Evolutionary conservation across 2,888 invertebrate genomes (phyloP).

Genomic region (Camptogramma bilineatum): DNA sequence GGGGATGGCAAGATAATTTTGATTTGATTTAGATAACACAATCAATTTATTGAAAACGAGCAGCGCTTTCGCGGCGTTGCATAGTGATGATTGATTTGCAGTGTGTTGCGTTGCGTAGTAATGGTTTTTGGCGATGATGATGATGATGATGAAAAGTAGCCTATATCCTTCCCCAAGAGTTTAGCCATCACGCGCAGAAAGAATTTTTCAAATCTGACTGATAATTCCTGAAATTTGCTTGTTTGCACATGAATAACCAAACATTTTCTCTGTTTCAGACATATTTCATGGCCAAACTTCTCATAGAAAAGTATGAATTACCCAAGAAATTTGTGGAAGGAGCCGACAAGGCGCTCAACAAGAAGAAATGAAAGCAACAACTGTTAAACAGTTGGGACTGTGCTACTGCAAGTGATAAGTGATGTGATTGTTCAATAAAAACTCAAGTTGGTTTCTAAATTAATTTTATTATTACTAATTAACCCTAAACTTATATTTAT

Average conservation of each 20-base stretch:
- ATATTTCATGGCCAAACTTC: conserved; percentile 75
- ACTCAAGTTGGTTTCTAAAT: conserved; percentile 42
- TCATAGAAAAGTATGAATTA: conserved; percentile 91
- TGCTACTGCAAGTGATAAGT: conserved; percentile 35
- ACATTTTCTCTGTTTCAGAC: conserved; percentile 66
- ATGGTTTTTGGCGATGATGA: too few species aligned
- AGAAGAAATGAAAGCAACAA: conserved; percentile 74
- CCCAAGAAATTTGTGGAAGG: conserved; percentile 91
- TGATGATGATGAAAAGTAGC: too few species aligned
- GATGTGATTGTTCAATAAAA: conserved; percentile 41
- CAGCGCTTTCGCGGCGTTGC: too few species aligned
- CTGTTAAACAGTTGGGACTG: conserved; percentile 42
- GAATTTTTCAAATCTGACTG: too few species aligned
- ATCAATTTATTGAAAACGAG: too few species aligned
- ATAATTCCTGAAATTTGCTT: too few species aligned
- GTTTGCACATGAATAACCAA: neutral
- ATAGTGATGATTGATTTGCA: too few species aligned
- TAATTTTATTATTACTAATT: conserved; percentile 40
- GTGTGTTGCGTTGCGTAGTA: too few species aligned
- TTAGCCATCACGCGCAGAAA: too few species aligned
- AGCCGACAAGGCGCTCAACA: conserved; percentile 90
- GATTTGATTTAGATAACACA: too few species aligned
- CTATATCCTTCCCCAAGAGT: too few species aligned
- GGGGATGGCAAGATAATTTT: too few species aligned
- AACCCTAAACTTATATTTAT: conserved; percentile 31